Evolutionary conservation across 2,888 invertebrate genomes (phyloP).

Genomic region (Eilema griseolum): DNA sequence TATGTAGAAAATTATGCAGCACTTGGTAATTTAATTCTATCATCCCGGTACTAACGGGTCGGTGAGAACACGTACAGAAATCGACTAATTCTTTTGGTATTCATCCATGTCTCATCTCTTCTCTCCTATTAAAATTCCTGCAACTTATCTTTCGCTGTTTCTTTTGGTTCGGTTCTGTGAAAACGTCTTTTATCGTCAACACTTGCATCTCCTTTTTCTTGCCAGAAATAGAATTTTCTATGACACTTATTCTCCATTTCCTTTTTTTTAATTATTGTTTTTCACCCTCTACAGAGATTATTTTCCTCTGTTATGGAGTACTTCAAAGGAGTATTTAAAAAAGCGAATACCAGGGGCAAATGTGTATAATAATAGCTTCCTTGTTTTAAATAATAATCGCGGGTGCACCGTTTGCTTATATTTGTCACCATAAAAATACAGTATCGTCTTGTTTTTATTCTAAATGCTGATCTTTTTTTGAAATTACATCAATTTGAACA

Average conservation of each 20-base stretch:
- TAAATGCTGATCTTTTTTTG: slow-evolving; percentile 20
- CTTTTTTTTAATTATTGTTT: no score
- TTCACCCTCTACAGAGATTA: neutral
- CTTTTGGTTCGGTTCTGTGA: neutral
- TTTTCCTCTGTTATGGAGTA: no score
- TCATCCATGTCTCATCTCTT: neutral
- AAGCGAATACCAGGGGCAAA: no score
- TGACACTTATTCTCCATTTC: no score
- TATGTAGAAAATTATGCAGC: no score
- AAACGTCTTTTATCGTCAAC: no score
- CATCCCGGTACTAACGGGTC: neutral
- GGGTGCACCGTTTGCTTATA: neutral
- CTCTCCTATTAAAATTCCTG: neutral
- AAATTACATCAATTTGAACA: slow-evolving; percentile 30
- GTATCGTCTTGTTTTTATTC: slow-evolving; percentile 8
- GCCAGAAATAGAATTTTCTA: neutral
- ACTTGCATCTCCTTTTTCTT: neutral
- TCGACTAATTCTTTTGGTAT: neutral
- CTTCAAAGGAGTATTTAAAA: no score
- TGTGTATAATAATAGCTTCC: no score
- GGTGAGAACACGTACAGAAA: neutral
- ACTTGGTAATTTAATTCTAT: no score
- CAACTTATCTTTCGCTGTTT: neutral
- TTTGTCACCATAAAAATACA: neutral
- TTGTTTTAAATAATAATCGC: no score